A percentile compares a stretch with the other conserved stretches of the same genome.
These are phyloP conservation scores for Colletes collaris DNA, from an alignment of 2,888 invertebrate species.

Conservation along the genomic window DNA sequence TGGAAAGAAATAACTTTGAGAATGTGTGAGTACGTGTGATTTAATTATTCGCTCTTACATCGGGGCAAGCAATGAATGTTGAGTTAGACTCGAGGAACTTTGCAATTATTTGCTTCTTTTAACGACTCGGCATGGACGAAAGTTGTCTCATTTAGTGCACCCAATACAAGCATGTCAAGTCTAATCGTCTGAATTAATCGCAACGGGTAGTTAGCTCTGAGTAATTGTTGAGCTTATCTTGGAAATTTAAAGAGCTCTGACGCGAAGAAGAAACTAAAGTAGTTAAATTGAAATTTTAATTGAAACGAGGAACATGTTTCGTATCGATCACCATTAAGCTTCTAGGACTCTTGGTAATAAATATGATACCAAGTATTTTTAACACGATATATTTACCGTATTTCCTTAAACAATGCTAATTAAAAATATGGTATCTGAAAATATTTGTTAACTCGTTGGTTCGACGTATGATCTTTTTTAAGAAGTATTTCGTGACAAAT, in stretches of 20 bases:
- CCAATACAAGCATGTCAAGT: conserved; percentile 24
- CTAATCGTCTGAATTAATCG: conserved; percentile 44
- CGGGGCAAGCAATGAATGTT: not conserved
- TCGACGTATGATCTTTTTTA: no score
- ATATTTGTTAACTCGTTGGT: no score
- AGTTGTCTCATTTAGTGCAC: conserved; percentile 44
- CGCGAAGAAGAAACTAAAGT: not conserved
- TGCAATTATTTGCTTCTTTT: conserved; percentile 31
- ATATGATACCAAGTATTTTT: not conserved
- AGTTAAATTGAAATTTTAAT: conserved; percentile 27
- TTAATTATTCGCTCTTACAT: not conserved
- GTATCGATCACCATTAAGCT: not conserved
- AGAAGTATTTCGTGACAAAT: no score
- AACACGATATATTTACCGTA: not conserved
- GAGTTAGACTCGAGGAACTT: conserved; percentile 3
- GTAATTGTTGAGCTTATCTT: conserved; percentile 46
- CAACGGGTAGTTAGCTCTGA: conserved; percentile 37
- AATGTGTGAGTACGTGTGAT: no score
- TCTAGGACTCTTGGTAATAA: not conserved
- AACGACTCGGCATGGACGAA: conserved; percentile 36
- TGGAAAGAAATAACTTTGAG: not conserved
- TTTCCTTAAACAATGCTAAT: not conserved
- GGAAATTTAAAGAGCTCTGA: conserved; percentile 26
- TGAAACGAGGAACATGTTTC: not conserved
- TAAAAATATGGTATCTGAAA: no score